Base-by-base conservation (phyloP, 2,113 vertebrate species). In the Catharus minimus region DNA sequence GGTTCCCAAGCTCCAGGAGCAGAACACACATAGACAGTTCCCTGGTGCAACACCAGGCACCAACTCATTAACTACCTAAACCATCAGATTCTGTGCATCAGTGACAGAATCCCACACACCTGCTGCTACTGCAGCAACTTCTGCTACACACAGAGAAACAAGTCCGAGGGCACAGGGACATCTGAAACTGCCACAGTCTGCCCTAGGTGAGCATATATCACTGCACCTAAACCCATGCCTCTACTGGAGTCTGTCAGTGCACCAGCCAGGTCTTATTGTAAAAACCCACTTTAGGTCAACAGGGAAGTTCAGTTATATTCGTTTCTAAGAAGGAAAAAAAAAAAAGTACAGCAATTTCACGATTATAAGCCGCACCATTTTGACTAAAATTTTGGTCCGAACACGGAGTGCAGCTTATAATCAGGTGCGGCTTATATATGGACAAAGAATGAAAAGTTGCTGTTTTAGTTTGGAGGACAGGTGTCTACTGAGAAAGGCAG, bases 21-120 rank as follows among this genome's bases (percentile, higher is more conserved):
- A 64, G 36, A 72, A 52, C 20, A 0, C 21, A 56, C 15, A 52
- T 0, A 0, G 2, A 56, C 0, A 4, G 17, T 9, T 49, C 47
- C 65, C 57, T 58, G 20, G 21, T 27, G 33, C 19, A 20, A 47
- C 16, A 55, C 15, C 32, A 38, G 32, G 24, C 27, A 66, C 32
- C 4, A 3, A 39, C 28, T 79, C 47, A 36, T 39, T 36, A 47
- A n/a, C 28, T 41, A 52, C 15, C 66, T 39, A 47, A 85, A 72
- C 8, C 32, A 82, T 13, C 57, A 24, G 27, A 60, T 8, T 56
- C 36, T 68, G 76, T n/a, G 24, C n/a, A 68, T 39, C 55, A 62
- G 27, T 16, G 16, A 60, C 41, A 18, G 38, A 67, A 47, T n/a
- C 62, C 49, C 28, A 73, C 28, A 36, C 7, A 52, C 11, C 14